These are phyloP conservation scores for Rhinoderma darwinii DNA, from an alignment of 2,113 vertebrate genomes.

Conservation along the genomic window DNA sequence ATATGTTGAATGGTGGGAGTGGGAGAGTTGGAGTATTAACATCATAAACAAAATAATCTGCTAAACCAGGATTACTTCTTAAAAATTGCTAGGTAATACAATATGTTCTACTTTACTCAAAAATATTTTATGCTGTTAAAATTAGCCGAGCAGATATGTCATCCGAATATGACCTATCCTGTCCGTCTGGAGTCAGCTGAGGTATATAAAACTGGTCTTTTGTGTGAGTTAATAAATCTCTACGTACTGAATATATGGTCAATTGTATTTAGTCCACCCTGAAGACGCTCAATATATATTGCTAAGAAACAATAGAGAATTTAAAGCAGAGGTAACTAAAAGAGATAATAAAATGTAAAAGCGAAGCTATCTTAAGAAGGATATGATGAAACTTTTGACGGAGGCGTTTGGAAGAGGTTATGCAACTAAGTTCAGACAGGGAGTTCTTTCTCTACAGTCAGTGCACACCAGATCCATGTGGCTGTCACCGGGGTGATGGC, in stretches of 20 bases:
- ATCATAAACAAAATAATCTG: no score
- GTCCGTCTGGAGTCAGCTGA: background rate
- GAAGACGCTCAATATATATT: background rate
- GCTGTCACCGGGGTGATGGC: slow-evolving; percentile 81
- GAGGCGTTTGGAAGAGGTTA: slow-evolving; percentile 48
- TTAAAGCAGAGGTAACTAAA: background rate
- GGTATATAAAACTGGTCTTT: background rate
- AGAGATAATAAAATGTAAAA: background rate
- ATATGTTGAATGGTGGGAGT: no score
- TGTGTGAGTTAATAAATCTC: background rate
- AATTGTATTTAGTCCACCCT: background rate
- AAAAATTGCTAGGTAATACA: no score
- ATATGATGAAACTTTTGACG: slow-evolving; percentile 1
- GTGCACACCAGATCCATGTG: slow-evolving; percentile 67
- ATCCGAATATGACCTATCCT: background rate
- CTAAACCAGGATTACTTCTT: no score
- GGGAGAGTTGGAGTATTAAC: no score
- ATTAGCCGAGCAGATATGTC: background rate
- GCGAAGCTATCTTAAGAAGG: slow-evolving; percentile 40
- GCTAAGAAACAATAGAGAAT: background rate
- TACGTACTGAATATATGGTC: background rate
- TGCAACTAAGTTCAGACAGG: slow-evolving; percentile 68
- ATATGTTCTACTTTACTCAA: background rate
- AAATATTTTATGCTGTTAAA: no score
- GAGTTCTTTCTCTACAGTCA: slow-evolving; percentile 66